Base-by-base conservation (phyloP, 1,140 invertebrate species). In the Anastrepha ludens region DNA sequence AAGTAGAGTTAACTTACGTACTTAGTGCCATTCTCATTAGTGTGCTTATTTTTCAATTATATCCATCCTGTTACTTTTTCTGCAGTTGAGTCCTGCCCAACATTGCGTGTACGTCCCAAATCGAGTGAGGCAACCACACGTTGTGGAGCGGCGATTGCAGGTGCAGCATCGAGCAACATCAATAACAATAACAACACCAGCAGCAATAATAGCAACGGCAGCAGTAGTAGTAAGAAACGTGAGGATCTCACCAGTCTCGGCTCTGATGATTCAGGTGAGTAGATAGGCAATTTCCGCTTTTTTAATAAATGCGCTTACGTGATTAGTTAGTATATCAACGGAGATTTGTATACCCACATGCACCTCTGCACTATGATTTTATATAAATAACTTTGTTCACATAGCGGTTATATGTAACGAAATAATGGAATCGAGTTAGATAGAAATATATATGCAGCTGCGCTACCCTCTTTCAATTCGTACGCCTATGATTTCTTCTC, bases 221-320 rank as follows among this genome's bases (percentile, higher is more conserved):
- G 88, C 1, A 90, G 90, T 55, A 91, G 91, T 87, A 92, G 88
- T 44, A 93, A 93, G 81, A 93, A 95, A 90, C 94, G 95, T 58
- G 96, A 96, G 89, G 96, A 97, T 93, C 94, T 96, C 62, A 96
- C 96, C 47, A 96, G 96, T 90, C 93, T 97, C 9, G 97, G 97
- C 17, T 98, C 97, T 0, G 97, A 98, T 92, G 97, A 98, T 93
- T 98, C 97, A 17, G 95, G 95, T 93, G 89, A 78, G 89, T 87
- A 55, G n/a, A 3, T 58, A 17, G 50, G 3, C 11, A 58, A 81
- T 81, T 47, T 67, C 41, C 41, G 67, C 41, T 44, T 74, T 29
- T 29, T 29, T 74, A 6, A 47, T 47, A 44, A 47, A 74, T 44
- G 60, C 15, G 60, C 15, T 41, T 9, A n/a, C 39, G 6, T 47